phyloP scores from a whole-genome alignment of 1,140 invertebrate species.

The Mesaphorura yosii region DNA sequence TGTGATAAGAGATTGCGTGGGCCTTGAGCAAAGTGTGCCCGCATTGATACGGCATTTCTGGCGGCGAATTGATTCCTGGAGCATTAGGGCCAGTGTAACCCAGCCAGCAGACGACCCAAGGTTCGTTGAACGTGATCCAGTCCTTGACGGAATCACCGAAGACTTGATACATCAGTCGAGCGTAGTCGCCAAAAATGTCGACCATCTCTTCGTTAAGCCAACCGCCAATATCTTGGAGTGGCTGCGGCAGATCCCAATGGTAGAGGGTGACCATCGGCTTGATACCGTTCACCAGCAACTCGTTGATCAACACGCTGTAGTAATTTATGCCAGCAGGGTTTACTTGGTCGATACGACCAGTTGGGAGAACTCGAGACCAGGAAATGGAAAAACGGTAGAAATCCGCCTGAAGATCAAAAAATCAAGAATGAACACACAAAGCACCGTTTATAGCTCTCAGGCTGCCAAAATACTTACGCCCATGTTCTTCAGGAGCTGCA shows the following conservation, averaged over 20 bases:
- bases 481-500: too few species aligned
- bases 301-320: constrained; percentile 52
- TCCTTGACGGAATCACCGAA: constrained; percentile 38
- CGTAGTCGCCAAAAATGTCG: constrained; percentile 36
- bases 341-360: constrained; percentile 46
- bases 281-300: constrained; percentile 46
- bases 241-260: constrained; percentile 37
- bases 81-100: constrained; percentile 30
- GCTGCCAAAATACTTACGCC: too few species aligned
- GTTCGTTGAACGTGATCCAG: constrained; percentile 43
- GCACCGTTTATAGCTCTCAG: too few species aligned
- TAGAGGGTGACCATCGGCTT: constrained; percentile 46
- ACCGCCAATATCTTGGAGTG: constrained; percentile 38
- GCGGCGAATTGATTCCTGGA: constrained; percentile 11
- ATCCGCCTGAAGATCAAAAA: constrained; percentile 38
- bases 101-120: constrained; percentile 33
- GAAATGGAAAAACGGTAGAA: constrained; percentile 58
- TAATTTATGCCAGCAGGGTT: constrained; percentile 51
- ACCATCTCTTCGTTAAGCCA: constrained; percentile 37
- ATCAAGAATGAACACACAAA: too few species aligned
- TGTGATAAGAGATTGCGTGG: constrained; percentile 15
- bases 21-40: constrained; percentile 21
- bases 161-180: constrained; percentile 35
- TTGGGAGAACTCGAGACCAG: constrained; percentile 54
- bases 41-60: constrained; percentile 9